Evolutionary conservation across 2,888 invertebrate genomes (phyloP).

Genomic region (Galeruca laticollis): DNA sequence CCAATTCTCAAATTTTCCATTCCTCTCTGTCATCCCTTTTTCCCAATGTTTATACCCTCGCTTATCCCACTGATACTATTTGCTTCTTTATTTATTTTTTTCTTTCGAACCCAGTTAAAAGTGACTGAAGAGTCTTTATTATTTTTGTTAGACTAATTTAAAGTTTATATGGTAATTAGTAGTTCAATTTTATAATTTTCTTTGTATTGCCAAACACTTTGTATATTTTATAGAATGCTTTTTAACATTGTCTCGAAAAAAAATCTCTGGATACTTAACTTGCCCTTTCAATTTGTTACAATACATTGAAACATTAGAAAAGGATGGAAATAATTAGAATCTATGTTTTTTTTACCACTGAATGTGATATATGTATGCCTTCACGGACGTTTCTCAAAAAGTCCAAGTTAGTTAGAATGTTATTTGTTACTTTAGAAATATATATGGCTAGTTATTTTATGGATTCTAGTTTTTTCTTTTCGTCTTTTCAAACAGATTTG

Average conservation of each 20-base stretch:
- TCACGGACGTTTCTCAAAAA: not conserved
- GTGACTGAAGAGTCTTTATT: too few species aligned
- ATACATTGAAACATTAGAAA: not conserved
- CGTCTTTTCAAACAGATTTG: not conserved
- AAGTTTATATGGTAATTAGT: not conserved
- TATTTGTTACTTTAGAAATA: not conserved
- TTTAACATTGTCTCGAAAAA: not conserved
- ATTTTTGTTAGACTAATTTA: too few species aligned
- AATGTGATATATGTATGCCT: slow-evolving; percentile 5
- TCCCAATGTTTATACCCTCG: too few species aligned
- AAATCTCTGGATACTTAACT: not conserved
- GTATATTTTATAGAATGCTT: not conserved
- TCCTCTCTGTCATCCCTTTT: too few species aligned
- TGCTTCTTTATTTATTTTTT: too few species aligned
- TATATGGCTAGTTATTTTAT: not conserved
- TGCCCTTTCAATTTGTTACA: not conserved
- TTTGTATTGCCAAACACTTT: slow-evolving; percentile 3
- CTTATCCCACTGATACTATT: too few species aligned
- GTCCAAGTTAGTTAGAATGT: not conserved
- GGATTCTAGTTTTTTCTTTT: not conserved
- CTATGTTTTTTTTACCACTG: not conserved
- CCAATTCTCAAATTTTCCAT: too few species aligned
- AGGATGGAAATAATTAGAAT: not conserved
- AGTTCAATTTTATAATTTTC: not conserved
- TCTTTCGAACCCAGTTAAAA: too few species aligned